Percentiles rank a stretch among this genome's conserved stretches.
These are phyloP conservation scores for Trilocha varians DNA, from an alignment of 2,888 invertebrate species.

Conservation along the genomic window DNA sequence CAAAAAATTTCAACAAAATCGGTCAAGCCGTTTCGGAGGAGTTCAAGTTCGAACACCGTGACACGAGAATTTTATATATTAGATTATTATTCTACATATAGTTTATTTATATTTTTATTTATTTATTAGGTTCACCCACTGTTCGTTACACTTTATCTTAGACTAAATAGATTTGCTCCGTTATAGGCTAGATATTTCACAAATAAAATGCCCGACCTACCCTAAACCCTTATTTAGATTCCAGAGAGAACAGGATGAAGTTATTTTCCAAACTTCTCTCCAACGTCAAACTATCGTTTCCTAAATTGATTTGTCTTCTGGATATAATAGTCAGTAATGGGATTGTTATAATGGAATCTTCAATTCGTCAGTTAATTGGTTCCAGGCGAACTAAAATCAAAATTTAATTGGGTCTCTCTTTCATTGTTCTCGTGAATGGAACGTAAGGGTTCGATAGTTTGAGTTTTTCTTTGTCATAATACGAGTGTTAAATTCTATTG, in stretches of 20 bases:
- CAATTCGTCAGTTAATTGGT: slow-evolving; percentile 29
- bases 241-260: neutral
- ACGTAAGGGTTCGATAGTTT: neutral
- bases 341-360: slow-evolving; percentile 15
- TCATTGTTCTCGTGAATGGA: slow-evolving; percentile 21
- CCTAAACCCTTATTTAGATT: neutral
- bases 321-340: slow-evolving; percentile 3
- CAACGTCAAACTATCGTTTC: slow-evolving; percentile 5
- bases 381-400: slow-evolving; percentile 29
- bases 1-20: too few species aligned
- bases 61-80: too few species aligned
- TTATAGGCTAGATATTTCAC: neutral
- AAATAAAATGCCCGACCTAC: neutral
- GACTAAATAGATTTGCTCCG: too few species aligned
- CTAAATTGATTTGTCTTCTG: slow-evolving; percentile 12
- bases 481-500: neutral
- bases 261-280: neutral
- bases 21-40: too few species aligned
- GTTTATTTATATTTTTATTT: too few species aligned
- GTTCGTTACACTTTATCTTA: too few species aligned
- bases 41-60: too few species aligned
- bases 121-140: too few species aligned
- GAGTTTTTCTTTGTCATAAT: neutral
- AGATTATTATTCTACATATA: too few species aligned
- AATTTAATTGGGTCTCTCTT: slow-evolving; percentile 29